Percentiles rank a stretch among this genome's conserved stretches.
Evolutionary conservation across 2,888 invertebrate species (phyloP).

Genomic region (Charanyca ferruginea): DNA sequence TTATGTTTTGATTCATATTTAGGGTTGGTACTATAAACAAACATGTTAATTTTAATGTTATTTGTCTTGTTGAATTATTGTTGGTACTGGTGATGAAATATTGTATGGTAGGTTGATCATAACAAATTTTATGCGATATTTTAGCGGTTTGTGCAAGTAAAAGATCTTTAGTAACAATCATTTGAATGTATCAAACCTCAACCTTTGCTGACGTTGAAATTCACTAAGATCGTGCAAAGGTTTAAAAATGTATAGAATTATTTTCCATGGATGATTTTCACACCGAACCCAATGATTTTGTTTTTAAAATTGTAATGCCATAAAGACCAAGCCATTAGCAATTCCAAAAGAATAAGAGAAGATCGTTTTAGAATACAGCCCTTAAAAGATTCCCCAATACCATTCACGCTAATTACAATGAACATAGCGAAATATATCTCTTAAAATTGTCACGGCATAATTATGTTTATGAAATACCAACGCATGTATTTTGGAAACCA

Average conservation of each 20-base stretch:
- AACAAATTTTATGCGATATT: neutral
- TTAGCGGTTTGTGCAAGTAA: neutral
- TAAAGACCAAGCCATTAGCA: too few relatives aligned
- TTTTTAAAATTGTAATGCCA: neutral
- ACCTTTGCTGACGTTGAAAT: neutral
- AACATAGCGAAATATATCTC: constrained; percentile 50
- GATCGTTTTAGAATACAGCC: neutral
- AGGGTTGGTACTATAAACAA: constrained; percentile 41
- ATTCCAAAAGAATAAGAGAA: neutral
- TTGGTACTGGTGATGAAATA: constrained; percentile 6
- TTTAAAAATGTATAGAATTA: neutral
- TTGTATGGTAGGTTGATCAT: neutral
- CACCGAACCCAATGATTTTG: neutral
- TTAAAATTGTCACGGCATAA: constrained; percentile 54
- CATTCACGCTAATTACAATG: constrained; percentile 32
- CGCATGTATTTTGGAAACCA: constrained; percentile 74
- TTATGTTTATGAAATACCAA: constrained; percentile 73
- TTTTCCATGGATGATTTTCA: neutral
- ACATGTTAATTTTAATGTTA: constrained; percentile 35
- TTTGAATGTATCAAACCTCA: too few relatives aligned
- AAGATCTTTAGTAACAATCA: too few relatives aligned
- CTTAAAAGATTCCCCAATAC: neutral
- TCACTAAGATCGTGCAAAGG: neutral
- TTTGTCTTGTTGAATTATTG: constrained; percentile 45
- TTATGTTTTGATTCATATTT: constrained; percentile 51